phyloP scores from a whole-genome alignment of 2,888 invertebrate genomes.

The Oxycera nigricornis region DNA sequence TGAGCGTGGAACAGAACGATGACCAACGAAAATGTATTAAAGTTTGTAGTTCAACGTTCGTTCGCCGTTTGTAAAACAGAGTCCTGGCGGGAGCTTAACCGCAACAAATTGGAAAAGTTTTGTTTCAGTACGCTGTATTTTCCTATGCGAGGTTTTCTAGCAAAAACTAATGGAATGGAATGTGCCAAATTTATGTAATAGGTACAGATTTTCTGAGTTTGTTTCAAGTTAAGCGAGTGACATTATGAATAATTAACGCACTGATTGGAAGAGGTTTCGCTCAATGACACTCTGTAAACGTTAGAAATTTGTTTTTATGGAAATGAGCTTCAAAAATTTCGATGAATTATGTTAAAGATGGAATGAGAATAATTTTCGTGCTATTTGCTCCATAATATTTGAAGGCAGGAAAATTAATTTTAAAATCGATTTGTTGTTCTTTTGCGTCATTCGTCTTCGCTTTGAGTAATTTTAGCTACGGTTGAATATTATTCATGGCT shows the following conservation, averaged over 20 bases:
- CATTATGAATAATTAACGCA: neutral
- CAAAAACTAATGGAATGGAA: neutral
- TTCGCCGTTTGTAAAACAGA: conserved; percentile 11
- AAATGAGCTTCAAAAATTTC: too few species aligned
- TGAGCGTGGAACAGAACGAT: neutral
- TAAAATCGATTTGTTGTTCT: too few species aligned
- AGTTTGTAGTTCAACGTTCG: conserved; percentile 23
- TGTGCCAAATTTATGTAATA: neutral
- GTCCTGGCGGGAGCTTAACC: conserved; percentile 35
- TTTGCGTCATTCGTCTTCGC: too few species aligned
- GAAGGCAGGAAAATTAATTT: too few species aligned
- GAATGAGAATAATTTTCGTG: too few species aligned
- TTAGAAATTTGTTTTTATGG: too few species aligned
- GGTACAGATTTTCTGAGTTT: neutral
- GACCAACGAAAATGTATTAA: conserved; percentile 35
- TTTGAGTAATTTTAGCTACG: too few species aligned
- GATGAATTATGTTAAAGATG: too few species aligned
- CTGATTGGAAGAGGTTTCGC: too few species aligned
- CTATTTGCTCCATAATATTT: too few species aligned
- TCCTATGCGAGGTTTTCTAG: neutral
- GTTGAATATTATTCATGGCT: too few species aligned
- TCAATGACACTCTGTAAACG: too few species aligned
- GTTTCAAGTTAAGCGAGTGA: neutral
- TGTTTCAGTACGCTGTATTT: neutral
- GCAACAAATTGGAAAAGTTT: conserved; percentile 39